Evolutionary conservation across 2,888 invertebrate species (phyloP).

Genomic region (Hetaerina titia): DNA sequence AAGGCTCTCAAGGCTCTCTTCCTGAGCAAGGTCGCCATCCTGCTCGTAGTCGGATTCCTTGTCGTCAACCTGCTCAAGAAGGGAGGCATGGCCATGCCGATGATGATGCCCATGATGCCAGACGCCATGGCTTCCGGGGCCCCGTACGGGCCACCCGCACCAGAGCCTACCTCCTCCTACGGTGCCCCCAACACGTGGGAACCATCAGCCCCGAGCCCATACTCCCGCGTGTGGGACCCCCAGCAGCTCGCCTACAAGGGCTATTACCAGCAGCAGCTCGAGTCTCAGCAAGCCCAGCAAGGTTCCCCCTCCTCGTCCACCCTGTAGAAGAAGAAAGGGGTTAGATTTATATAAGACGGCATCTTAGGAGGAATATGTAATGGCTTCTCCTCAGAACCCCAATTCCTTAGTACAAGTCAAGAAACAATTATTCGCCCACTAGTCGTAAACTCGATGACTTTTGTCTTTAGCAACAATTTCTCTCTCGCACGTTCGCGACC

Average conservation of each 20-base stretch:
- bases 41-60: slow-evolving; percentile 89
- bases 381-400: not conserved
- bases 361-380: slow-evolving; percentile 21
- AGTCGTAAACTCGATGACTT: slow-evolving; percentile 40
- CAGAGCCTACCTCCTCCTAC: slow-evolving; percentile 79
- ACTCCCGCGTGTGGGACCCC: slow-evolving; percentile 82
- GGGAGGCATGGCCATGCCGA: slow-evolving; percentile 88
- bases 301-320: slow-evolving; percentile 33
- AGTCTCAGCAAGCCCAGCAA: slow-evolving; percentile 67
- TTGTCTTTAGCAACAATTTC: slow-evolving; percentile 52
- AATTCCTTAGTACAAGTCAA: slow-evolving; percentile 23
- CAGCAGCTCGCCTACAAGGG: slow-evolving; percentile 73
- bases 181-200: slow-evolving; percentile 82
- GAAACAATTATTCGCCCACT: not conserved
- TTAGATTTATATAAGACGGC: not conserved
- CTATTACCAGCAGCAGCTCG: slow-evolving; percentile 71
- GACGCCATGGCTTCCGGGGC: slow-evolving; percentile 70
- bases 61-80: slow-evolving; percentile 89
- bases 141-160: slow-evolving; percentile 71
- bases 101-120: slow-evolving; percentile 78
- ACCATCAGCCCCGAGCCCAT: slow-evolving; percentile 82
- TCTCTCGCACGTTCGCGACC: not conserved
- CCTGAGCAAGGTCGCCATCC: slow-evolving; percentile 90
- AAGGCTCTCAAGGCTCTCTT: slow-evolving; percentile 91
- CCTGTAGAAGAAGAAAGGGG: not conserved